Evolutionary conservation across 1,140 invertebrate species (phyloP).

Genomic region (Neoseiulus cucumeris): DNA sequence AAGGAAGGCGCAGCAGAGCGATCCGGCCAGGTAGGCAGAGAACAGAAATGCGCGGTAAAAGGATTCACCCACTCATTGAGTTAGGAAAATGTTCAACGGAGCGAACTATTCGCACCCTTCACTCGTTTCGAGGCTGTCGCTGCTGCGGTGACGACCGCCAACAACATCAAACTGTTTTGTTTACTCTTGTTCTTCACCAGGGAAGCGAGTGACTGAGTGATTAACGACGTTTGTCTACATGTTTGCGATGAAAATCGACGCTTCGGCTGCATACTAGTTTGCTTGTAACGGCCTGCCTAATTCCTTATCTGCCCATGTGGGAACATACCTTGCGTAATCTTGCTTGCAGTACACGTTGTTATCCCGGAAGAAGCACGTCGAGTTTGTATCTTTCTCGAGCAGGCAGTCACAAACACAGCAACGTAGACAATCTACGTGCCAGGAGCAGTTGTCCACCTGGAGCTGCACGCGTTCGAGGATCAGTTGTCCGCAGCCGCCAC

Average conservation of each 20-base stretch:
- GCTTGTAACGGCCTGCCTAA: no score
- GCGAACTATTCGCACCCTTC: conserved; percentile 9
- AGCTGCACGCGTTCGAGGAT: conserved; percentile 2
- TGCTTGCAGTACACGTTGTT: conserved; percentile 7
- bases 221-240: no score
- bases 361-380: conserved; percentile 1
- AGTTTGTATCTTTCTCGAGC: not conserved
- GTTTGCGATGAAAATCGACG: no score
- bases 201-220: no score
- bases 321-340: not conserved
- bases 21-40: not conserved
- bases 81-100: not conserved
- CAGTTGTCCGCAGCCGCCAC: not conserved
- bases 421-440: not conserved
- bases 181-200: no score
- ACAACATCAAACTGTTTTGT: no score
- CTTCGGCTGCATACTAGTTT: no score
- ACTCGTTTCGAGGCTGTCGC: not conserved
- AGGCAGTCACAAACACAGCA: not conserved
- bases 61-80: conserved; percentile 5
- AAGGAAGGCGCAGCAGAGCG: no score
- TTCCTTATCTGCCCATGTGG: not conserved
- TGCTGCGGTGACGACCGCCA: not conserved
- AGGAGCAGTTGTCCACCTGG: not conserved
- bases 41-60: not conserved